Evolutionary conservation across 2,888 invertebrate genomes (phyloP).

Genomic region (Drosophila borborema): DNA sequence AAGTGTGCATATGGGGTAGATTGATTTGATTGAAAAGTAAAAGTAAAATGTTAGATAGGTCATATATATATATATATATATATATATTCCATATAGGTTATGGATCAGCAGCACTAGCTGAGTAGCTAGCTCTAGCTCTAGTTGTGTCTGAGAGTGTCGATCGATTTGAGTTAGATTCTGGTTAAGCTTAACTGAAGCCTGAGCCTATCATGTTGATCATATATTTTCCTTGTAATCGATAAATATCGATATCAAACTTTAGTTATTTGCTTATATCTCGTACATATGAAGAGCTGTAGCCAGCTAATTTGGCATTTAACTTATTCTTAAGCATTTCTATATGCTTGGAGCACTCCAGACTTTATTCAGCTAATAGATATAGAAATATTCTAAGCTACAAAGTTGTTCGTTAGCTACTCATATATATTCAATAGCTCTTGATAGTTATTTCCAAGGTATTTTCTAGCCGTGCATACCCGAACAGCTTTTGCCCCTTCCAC

Average conservation of each 20-base stretch:
- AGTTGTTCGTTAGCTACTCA: background rate
- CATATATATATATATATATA: background rate
- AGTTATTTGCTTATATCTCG: background rate
- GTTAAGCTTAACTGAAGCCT: background rate
- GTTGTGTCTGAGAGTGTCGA: too few species aligned
- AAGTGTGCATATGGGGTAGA: background rate
- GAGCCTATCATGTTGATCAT: background rate
- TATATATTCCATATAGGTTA: background rate
- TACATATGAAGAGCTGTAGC: too few species aligned
- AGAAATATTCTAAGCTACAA: background rate
- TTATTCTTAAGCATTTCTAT: too few species aligned
- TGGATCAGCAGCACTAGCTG: background rate
- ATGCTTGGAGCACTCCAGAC: background rate
- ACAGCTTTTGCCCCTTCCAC: slow-evolving; percentile 6
- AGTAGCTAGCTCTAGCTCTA: background rate
- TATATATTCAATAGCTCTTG: background rate
- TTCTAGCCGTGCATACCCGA: background rate
- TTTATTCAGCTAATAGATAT: background rate
- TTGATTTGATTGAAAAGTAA: background rate
- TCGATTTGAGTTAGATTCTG: background rate
- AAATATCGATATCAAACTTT: background rate
- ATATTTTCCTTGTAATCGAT: background rate
- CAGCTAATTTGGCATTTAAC: too few species aligned
- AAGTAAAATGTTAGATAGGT: too few species aligned
- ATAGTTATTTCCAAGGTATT: background rate